Percentiles rank a stretch among this genome's conserved stretches.
Evolutionary conservation across 2,113 vertebrate species (phyloP).

Genomic region (Peromyscus polionotus): DNA sequence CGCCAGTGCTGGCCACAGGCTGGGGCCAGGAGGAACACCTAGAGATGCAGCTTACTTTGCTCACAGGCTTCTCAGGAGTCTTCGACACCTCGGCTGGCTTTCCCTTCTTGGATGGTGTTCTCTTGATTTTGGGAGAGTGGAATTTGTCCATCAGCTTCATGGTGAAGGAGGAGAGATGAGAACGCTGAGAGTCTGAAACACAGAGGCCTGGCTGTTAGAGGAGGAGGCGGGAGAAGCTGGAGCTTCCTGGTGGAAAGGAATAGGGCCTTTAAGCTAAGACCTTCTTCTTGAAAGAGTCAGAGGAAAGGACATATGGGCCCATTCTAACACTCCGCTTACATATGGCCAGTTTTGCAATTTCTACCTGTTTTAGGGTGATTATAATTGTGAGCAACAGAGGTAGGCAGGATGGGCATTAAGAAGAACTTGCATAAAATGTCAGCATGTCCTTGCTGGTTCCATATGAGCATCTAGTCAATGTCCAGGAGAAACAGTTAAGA

Average conservation of each 20-base stretch:
- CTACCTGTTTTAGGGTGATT: neutral
- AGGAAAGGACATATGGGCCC: neutral
- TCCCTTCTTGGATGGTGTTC: constrained; percentile 97
- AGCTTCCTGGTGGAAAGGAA: neutral
- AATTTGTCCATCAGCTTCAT: constrained; percentile 99
- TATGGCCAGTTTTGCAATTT: neutral
- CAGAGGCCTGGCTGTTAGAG: constrained; percentile 52
- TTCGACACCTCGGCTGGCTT: constrained; percentile 95
- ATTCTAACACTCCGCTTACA: neutral
- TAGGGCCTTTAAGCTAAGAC: neutral
- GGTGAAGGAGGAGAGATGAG: constrained; percentile 98
- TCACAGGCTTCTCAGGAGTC: constrained; percentile 93
- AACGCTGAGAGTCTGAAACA: constrained; percentile 95
- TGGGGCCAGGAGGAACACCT: neutral
- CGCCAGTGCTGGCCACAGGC: neutral
- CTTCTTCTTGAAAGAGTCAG: neutral
- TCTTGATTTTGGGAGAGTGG: constrained; percentile 99
- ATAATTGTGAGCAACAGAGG: neutral
- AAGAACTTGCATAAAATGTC: neutral
- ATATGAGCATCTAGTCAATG: too few species aligned
- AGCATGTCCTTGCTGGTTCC: neutral
- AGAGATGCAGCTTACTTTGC: constrained; percentile 91
- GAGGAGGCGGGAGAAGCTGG: neutral
- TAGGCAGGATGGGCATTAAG: neutral
- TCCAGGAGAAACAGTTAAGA: neutral